Evolutionary conservation across 2,797 vertebrate genomes (phyloP).

Genomic region (Danio aesculapii): DNA sequence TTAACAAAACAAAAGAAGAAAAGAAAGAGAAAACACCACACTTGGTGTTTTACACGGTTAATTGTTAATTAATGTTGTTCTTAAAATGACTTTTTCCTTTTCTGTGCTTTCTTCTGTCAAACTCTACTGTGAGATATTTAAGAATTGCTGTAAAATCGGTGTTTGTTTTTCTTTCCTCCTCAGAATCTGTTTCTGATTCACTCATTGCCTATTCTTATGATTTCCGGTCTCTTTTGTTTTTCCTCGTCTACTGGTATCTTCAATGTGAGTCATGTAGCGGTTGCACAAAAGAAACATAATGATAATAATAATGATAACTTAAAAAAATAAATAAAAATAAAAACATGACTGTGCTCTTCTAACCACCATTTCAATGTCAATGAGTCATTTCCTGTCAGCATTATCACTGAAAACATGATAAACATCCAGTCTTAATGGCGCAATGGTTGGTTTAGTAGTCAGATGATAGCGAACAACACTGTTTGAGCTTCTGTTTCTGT

Average conservation of each 20-base stretch:
- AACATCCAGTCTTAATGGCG: background rate
- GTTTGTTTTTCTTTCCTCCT: constrained; percentile 72
- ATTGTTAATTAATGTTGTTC: constrained; percentile 80
- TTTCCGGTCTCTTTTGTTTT: constrained; percentile 38
- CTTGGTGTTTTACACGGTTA: constrained; percentile 87
- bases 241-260: constrained; percentile 85
- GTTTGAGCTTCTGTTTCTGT: constrained; percentile 27
- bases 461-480: constrained; percentile 30
- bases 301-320: constrained; percentile 67
- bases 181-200: constrained; percentile 84
- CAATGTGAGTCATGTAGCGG: constrained; percentile 91
- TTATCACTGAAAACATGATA: constrained; percentile 16
- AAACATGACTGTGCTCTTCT: constrained; percentile 75
- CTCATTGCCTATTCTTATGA: constrained; percentile 72
- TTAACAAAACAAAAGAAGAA: constrained; percentile 69
- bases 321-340: constrained; percentile 61
- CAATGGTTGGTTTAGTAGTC: background rate
- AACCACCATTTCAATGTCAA: constrained; percentile 68
- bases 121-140: constrained; percentile 87
- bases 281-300: constrained; percentile 88
- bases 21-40: constrained; percentile 80
- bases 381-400: constrained; percentile 27
- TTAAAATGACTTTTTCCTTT: constrained; percentile 81
- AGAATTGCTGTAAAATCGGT: constrained; percentile 80
- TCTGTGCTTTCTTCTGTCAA: constrained; percentile 83